phyloP scores from a whole-genome alignment of 2,888 invertebrate species.

The Branchellion lobata region DNA sequence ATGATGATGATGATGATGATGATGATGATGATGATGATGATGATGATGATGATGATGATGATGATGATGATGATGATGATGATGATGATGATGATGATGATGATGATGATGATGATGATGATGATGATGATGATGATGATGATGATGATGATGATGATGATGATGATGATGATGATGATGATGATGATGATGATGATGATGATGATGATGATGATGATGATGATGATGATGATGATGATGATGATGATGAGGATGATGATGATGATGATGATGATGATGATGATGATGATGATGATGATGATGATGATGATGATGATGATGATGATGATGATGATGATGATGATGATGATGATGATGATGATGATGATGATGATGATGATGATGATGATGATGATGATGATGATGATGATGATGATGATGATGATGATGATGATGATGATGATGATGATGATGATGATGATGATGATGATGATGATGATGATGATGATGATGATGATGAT shows the following conservation, averaged over 20 bases:
- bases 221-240: slow-evolving; percentile 34
- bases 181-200: slow-evolving; percentile 33
- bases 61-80: too few species aligned
- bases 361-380: too few species aligned
- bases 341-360: slow-evolving; percentile 17
- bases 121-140: slow-evolving; percentile 38
- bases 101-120: slow-evolving; percentile 1
- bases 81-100: too few species aligned
- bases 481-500: background rate
- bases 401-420: too few species aligned
- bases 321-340: slow-evolving; percentile 22
- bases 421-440: slow-evolving; percentile 12
- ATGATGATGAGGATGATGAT: slow-evolving; percentile 36
- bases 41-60: too few species aligned
- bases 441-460: slow-evolving; percentile 16
- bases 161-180: slow-evolving; percentile 34
- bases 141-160: slow-evolving; percentile 33
- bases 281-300: slow-evolving; percentile 20
- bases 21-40: too few species aligned
- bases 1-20: too few species aligned
- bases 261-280: slow-evolving; percentile 31
- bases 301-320: slow-evolving; percentile 17
- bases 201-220: slow-evolving; percentile 33
- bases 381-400: too few species aligned
- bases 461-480: slow-evolving; percentile 21